phyloP scores from a whole-genome alignment of 2,888 invertebrate species.

The Acrocyrtus sp. region DNA sequence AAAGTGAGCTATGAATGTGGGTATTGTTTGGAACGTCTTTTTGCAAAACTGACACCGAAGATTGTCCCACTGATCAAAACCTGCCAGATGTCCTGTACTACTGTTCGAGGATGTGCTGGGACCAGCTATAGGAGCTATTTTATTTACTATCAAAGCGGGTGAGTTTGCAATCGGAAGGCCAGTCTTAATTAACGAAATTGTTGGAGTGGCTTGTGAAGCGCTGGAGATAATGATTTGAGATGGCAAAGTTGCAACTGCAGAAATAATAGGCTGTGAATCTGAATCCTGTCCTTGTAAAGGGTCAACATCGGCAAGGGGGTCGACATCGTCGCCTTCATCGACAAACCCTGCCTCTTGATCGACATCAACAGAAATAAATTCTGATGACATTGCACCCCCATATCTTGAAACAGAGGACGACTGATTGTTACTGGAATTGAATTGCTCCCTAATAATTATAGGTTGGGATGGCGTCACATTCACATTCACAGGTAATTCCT shows the following conservation, averaged over 20 bases:
- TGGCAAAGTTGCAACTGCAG: not conserved
- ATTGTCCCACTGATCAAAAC: too few species aligned
- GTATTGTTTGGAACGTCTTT: slow-evolving; percentile 22
- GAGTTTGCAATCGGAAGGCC: too few species aligned
- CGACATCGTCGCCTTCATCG: slow-evolving; percentile 26
- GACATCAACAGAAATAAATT: slow-evolving; percentile 15
- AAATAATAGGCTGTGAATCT: not conserved
- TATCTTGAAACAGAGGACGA: not conserved
- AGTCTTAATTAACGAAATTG: too few species aligned
- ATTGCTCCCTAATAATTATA: not conserved
- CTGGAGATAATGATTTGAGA: not conserved
- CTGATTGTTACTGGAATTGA: not conserved
- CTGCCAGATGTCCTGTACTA: too few species aligned
- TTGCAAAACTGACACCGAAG: slow-evolving; percentile 36
- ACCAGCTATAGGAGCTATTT: too few species aligned
- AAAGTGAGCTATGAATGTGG: slow-evolving; percentile 30
- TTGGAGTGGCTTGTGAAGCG: not conserved
- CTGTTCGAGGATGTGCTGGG: too few species aligned
- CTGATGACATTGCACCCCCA: not conserved
- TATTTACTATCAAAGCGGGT: too few species aligned
- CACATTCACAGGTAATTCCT: not conserved
- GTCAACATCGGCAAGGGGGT: slow-evolving; percentile 17
- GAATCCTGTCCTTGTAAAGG: not conserved
- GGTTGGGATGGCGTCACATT: not conserved
- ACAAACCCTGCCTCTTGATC: slow-evolving; percentile 15